A percentile compares a stretch with the other conserved stretches of the same genome.
phyloP scores from a whole-genome alignment of 2,797 vertebrate species.

The Meriones psammophilus region DNA sequence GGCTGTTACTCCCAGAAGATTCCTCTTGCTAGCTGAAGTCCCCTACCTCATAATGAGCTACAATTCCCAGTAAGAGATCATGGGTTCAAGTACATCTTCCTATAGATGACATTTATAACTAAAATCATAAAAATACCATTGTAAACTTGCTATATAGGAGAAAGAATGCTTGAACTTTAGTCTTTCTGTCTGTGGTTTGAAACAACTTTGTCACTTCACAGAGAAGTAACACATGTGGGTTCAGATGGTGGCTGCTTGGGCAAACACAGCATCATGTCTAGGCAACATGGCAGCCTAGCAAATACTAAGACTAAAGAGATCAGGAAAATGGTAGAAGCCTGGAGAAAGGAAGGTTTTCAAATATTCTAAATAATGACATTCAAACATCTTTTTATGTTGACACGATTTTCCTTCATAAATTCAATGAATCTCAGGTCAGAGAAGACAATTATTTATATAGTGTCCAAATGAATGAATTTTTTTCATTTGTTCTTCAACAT shows the following conservation, averaged over 20 bases:
- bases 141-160: background rate
- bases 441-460: background rate
- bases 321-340: too few species aligned
- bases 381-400: background rate
- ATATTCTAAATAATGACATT: background rate
- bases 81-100: background rate
- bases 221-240: background rate
- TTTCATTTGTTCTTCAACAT: background rate
- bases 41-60: too few species aligned
- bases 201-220: too few species aligned
- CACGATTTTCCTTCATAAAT: background rate
- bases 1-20: background rate
- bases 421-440: background rate
- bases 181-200: too few species aligned
- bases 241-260: too few species aligned
- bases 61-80: background rate
- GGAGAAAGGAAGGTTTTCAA: background rate
- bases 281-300: background rate
- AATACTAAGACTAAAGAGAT: fast-evolving
- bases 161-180: background rate
- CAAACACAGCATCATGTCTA: too few species aligned
- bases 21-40: background rate
- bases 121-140: background rate
- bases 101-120: background rate
- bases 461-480: background rate